These are phyloP conservation scores for Coptodon rendalli DNA, from an alignment of 2,113 vertebrate species.

Conservation along the genomic window DNA sequence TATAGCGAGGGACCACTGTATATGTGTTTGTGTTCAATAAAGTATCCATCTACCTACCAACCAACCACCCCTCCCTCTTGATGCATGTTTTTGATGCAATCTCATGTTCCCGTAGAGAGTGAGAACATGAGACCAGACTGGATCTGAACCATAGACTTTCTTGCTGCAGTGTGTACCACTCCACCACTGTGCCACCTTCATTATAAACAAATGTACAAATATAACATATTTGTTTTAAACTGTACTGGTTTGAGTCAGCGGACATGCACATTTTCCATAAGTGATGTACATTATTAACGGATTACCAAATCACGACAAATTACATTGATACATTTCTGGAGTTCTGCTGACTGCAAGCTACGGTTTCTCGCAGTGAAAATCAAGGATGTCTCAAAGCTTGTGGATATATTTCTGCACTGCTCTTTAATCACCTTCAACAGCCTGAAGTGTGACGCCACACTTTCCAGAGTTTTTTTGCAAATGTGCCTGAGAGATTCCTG, in stretches of 20 bases:
- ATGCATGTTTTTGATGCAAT: neutral
- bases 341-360: neutral
- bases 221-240: neutral
- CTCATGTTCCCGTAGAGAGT: fast-evolving
- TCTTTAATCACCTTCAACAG: neutral
- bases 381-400: neutral
- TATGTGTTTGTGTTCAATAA: neutral
- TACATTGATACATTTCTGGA: neutral
- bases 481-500: neutral
- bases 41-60: neutral
- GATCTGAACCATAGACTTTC: neutral
- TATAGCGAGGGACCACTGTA: fast-evolving
- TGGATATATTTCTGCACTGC: neutral
- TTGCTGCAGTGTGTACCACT: neutral
- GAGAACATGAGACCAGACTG: neutral
- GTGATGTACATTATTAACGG: neutral
- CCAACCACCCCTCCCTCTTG: neutral
- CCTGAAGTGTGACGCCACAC: neutral
- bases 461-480: neutral
- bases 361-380: neutral
- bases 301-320: neutral
- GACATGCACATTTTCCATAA: neutral
- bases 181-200: neutral
- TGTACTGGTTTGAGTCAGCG: neutral
- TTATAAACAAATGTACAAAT: neutral